Conservation (phyloP, 2,797 vertebrate genomes). For the Alexandromys oeconomus region DNA sequence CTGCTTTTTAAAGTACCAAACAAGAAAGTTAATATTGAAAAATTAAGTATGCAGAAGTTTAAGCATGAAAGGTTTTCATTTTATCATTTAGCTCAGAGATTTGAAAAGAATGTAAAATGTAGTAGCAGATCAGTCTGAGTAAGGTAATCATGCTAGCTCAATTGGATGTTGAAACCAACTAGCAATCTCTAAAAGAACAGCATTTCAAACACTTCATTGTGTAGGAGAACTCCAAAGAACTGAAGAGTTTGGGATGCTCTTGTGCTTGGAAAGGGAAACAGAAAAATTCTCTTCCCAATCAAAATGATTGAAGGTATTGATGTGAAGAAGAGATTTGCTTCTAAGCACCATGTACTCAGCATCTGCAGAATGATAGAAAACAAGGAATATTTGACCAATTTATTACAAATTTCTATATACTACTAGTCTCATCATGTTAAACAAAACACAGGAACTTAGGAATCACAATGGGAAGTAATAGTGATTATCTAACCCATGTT, state of each 20-base stretch:
- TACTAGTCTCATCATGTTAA: not conserved
- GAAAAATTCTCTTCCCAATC: slow-evolving; percentile 28
- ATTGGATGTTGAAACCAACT: slow-evolving; percentile 30
- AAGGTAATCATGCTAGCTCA: slow-evolving; percentile 10
- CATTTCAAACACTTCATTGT: slow-evolving; percentile 5
- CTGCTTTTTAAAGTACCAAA: not conserved
- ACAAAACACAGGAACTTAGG: not conserved
- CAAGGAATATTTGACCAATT: not conserved
- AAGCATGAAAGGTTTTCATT: slow-evolving; percentile 58
- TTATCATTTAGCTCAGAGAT: slow-evolving; percentile 55
- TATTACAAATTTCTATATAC: slow-evolving; percentile 5
- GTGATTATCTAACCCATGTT: slow-evolving; percentile 6
- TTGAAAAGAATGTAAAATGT: slow-evolving; percentile 53
- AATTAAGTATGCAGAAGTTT: slow-evolving; percentile 32
- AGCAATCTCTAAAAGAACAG: not conserved
- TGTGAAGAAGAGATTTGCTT: slow-evolving; percentile 55
- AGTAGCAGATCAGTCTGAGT: slow-evolving; percentile 14
- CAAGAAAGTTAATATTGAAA: slow-evolving; percentile 46
- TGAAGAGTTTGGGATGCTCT: not conserved
- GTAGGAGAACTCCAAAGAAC: not conserved
- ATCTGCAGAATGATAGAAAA: slow-evolving; percentile 30
- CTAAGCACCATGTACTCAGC: slow-evolving; percentile 27
- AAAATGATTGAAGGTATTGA: slow-evolving; percentile 42
- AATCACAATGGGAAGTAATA: slow-evolving; percentile 36
- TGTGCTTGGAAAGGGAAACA: slow-evolving; percentile 41